These are phyloP conservation scores for Ctenodactylus gundi DNA, from an alignment of 2,113 vertebrate species.

Conservation along the genomic window DNA sequence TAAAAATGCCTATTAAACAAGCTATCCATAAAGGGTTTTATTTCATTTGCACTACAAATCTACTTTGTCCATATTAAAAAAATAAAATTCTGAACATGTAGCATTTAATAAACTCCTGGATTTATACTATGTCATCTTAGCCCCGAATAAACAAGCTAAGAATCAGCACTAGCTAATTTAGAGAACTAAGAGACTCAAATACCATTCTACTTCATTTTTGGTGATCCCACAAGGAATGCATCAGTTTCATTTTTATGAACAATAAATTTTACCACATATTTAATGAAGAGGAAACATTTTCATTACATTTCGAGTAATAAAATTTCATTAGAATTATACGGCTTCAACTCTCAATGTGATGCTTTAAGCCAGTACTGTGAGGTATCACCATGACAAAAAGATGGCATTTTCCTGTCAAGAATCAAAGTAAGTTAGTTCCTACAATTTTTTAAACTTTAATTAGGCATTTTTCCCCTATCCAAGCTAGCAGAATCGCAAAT, in stretches of 20 bases:
- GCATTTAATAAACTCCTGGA: conserved; percentile 14
- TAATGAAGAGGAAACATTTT: conserved; percentile 69
- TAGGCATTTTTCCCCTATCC: not conserved
- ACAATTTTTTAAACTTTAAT: conserved; percentile 29
- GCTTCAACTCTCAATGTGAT: conserved; percentile 46
- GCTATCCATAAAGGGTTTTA: not conserved
- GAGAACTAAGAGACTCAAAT: not conserved
- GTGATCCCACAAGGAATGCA: conserved; percentile 3
- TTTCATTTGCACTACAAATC: conserved; percentile 4
- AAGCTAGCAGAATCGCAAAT: conserved; percentile 25
- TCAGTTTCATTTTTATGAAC: conserved; percentile 60
- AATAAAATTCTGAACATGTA: conserved; percentile 11
- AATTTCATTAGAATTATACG: conserved; percentile 62
- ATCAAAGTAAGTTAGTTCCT: conserved; percentile 26
- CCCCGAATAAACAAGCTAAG: not conserved
- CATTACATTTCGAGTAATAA: conserved; percentile 59
- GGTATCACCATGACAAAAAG: conserved; percentile 40
- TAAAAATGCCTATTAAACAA: conserved; percentile 17
- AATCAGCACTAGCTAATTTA: not conserved
- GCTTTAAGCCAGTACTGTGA: conserved; percentile 37
- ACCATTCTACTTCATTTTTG: conserved; percentile 40
- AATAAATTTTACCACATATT: conserved; percentile 65
- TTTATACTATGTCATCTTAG: not conserved
- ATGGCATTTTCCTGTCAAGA: conserved; percentile 32
- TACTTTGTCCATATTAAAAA: conserved; percentile 39